Conservation (phyloP, 1,140 invertebrate genomes). For the Solenopsis invicta region DNA sequence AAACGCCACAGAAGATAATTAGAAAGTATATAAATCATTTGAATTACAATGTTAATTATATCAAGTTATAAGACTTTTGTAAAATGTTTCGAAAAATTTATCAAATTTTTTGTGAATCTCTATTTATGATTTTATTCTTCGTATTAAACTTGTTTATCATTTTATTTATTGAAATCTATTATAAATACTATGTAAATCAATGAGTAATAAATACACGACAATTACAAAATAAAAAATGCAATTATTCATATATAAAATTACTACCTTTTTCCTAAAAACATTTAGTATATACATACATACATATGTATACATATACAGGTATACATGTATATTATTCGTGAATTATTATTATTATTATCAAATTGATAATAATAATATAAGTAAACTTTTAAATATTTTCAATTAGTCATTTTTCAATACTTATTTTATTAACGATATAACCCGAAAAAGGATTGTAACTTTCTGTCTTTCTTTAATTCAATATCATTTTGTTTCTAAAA, state of each 20-base stretch:
- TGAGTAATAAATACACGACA: slow-evolving; percentile 51
- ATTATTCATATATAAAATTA: slow-evolving; percentile 4
- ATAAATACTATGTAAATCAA: not conserved
- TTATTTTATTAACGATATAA: slow-evolving; percentile 4
- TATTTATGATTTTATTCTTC: slow-evolving; percentile 19
- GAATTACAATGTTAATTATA: not conserved
- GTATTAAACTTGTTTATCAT: slow-evolving; percentile 3
- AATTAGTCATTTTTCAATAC: not conserved
- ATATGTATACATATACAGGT: too few species aligned
- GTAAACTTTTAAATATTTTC: not conserved
- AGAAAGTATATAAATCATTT: not conserved
- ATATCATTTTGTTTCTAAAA: slow-evolving; percentile 13
- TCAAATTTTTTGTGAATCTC: not conserved
- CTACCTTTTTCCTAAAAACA: not conserved
- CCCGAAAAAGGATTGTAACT: not conserved
- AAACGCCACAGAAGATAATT: not conserved
- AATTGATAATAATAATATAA: not conserved
- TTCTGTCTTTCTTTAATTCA: not conserved
- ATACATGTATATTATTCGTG: too few species aligned
- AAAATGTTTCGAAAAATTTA: not conserved
- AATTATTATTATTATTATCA: too few species aligned
- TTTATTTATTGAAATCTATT: slow-evolving; percentile 18
- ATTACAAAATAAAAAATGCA: slow-evolving; percentile 8
- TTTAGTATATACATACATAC: not conserved
- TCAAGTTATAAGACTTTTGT: not conserved